These are phyloP conservation scores for Limnephilus marmoratus DNA, from an alignment of 2,888 invertebrate genomes.

Conservation along the genomic window DNA sequence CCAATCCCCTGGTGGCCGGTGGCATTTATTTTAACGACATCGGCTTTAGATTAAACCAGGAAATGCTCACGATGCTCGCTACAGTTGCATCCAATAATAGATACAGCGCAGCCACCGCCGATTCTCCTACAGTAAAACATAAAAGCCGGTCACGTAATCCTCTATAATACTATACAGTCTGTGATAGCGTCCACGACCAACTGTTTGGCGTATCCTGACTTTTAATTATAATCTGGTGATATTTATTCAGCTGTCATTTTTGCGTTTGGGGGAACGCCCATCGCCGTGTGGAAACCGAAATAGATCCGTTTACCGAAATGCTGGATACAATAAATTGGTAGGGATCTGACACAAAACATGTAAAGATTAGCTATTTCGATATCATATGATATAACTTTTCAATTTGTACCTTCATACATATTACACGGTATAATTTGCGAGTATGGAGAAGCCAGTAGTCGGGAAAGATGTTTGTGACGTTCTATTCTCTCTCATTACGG, in stretches of 20 bases:
- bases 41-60: constrained; percentile 54
- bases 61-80: constrained; percentile 49
- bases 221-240: constrained; percentile 39
- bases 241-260: constrained; percentile 43
- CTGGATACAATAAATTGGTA: neutral
- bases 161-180: neutral
- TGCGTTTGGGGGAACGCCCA: constrained; percentile 2
- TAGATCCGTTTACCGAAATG: neutral
- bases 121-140: constrained; percentile 20
- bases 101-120: constrained; percentile 46
- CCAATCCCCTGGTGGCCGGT: neutral
- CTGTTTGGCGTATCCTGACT: neutral
- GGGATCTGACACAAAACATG: neutral
- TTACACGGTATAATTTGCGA: too few species aligned
- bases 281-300: neutral
- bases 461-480: too few species aligned
- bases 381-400: neutral
- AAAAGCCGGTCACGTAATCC: neutral
- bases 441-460: too few species aligned
- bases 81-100: constrained; percentile 58
- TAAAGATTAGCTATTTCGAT: neutral
- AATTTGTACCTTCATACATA: neutral
- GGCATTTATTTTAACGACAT: constrained; percentile 36
- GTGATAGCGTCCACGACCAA: constrained; percentile 14
- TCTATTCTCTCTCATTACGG: too few species aligned